phyloP scores from a whole-genome alignment of 1,140 invertebrate genomes.

The Polypedilum vanderplanki region DNA sequence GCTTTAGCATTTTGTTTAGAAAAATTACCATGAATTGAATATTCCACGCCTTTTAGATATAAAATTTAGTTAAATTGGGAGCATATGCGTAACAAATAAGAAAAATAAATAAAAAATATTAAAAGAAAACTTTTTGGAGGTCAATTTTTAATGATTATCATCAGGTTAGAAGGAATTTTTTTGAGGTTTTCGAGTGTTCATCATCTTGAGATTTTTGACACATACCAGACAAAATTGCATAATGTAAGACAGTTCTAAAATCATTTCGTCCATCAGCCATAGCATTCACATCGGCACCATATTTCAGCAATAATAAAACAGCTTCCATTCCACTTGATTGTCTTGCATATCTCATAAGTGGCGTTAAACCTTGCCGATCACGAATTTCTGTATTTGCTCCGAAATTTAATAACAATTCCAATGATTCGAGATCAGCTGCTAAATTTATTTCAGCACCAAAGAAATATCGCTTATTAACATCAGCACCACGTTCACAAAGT shows the following conservation, averaged over 20 bases:
- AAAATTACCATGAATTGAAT: constrained; percentile 28
- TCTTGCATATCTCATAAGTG: constrained; percentile 79
- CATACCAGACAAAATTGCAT: constrained; percentile 69
- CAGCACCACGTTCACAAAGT: constrained; percentile 62
- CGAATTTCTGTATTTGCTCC: constrained; percentile 81
- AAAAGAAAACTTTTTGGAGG: neutral
- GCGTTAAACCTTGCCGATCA: constrained; percentile 74
- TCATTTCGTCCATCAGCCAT: constrained; percentile 73
- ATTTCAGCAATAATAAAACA: constrained; percentile 66
- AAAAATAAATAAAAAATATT: neutral
- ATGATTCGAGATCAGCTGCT: constrained; percentile 71
- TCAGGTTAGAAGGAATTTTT: no score
- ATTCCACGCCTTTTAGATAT: constrained; percentile 11
- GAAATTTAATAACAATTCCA: constrained; percentile 73
- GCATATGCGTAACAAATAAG: neutral
- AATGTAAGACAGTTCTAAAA: constrained; percentile 75
- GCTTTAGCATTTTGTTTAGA: neutral
- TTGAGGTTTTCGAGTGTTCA: no score
- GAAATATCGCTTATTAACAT: constrained; percentile 76
- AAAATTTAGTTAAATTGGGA: neutral
- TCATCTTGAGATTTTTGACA: neutral
- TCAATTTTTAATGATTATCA: no score
- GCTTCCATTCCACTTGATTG: constrained; percentile 71
- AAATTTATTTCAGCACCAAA: constrained; percentile 86
- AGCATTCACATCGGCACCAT: constrained; percentile 75